Percentiles rank a stretch among this genome's conserved stretches.
phyloP scores from a whole-genome alignment of 2,797 vertebrate genomes.

The Aeoliscus strigatus region DNA sequence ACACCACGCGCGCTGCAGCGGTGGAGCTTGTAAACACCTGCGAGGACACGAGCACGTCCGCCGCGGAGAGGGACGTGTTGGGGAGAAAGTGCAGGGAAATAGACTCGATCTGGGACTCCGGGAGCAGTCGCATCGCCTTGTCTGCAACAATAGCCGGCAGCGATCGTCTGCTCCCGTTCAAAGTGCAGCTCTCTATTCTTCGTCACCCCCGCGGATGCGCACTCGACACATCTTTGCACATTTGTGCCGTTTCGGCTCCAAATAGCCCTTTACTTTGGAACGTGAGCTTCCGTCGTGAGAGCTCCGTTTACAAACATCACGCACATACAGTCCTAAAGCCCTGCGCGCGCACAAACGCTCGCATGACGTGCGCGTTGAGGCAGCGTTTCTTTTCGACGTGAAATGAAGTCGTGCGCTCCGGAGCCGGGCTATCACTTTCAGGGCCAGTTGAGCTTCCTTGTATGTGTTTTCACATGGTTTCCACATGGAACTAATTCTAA shows the following conservation, averaged over 20 bases:
- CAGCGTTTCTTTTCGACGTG: too few relatives aligned
- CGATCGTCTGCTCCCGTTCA: slow-evolving; percentile 19
- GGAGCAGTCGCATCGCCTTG: slow-evolving; percentile 11
- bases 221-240: neutral
- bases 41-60: too few relatives aligned
- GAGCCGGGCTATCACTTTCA: slow-evolving; percentile 29
- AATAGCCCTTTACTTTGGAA: slow-evolving; percentile 10
- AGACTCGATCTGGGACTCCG: neutral
- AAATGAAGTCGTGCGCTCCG: neutral
- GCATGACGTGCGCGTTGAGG: too few relatives aligned
- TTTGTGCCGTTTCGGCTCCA: slow-evolving; percentile 11
- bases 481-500: slow-evolving; percentile 84
- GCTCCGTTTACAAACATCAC: neutral
- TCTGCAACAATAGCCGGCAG: slow-evolving; percentile 39
- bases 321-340: neutral
- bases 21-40: too few relatives aligned
- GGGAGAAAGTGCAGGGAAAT: neutral
- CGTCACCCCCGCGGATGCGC: slow-evolving; percentile 1
- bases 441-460: slow-evolving; percentile 71
- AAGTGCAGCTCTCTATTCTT: slow-evolving; percentile 1
- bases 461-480: slow-evolving; percentile 85
- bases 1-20: too few relatives aligned
- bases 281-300: neutral
- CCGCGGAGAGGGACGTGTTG: too few relatives aligned
- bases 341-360: too few relatives aligned